phyloP scores from a whole-genome alignment of 2,113 vertebrate genomes.

The Saccopteryx bilineata region DNA sequence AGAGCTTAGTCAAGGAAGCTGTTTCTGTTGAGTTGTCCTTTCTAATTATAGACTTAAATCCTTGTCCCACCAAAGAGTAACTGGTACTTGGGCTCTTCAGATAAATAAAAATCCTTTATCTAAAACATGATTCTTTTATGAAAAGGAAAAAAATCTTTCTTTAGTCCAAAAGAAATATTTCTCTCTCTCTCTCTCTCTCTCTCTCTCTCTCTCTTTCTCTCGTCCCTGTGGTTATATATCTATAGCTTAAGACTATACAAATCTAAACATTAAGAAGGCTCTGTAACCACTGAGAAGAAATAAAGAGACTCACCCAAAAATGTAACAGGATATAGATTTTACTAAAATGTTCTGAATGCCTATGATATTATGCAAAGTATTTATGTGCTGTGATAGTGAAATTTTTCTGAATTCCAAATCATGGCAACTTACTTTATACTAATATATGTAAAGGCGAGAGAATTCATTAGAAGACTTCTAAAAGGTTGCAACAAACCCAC shows the following conservation, averaged over 20 bases:
- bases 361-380: not conserved
- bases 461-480: not conserved
- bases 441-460: not conserved
- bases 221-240: not conserved
- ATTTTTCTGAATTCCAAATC: not conserved
- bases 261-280: not conserved
- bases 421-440: not conserved
- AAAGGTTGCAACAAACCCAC: not conserved
- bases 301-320: not conserved
- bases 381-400: not conserved
- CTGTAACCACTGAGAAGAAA: not conserved
- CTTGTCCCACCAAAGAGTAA: not conserved
- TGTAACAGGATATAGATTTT: not conserved
- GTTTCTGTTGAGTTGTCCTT: not conserved
- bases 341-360: not conserved
- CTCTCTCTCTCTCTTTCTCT: too few relatives aligned
- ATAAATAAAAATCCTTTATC: conserved; percentile 16
- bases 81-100: not conserved
- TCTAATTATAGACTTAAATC: not conserved
- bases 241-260: not conserved
- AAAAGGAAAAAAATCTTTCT: conserved; percentile 10
- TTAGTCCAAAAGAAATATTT: not conserved
- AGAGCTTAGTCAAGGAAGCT: not conserved
- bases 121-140: conserved; percentile 29
- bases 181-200: not conserved